Evolutionary conservation across 2,888 invertebrate genomes (phyloP), one percentile per base, ranked within the genome.

Genomic region (Antitype chi): DNA sequence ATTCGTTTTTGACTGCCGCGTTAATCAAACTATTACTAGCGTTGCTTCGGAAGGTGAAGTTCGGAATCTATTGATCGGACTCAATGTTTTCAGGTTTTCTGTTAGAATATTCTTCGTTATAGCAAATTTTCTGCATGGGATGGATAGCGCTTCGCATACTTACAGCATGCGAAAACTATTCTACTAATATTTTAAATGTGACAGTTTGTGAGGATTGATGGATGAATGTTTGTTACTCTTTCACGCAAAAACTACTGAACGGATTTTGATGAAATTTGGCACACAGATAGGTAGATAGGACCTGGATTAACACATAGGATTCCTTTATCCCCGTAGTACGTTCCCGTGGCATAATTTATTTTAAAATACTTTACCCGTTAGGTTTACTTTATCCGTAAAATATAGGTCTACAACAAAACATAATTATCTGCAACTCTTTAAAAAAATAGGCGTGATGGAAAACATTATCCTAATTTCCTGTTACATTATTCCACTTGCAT

Each of bases 1-100:
- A 73, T 91, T 82, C 63, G 74, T 91, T 92, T 92, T 93, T 90
- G 90, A 88, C 70, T 68, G 43, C 78, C 32, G 20, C 3, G 23
- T 59, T 63, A 17, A 38, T 72, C 3, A 66, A 47, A 32, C 6
- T 32, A 47, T n/a, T 20, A 2, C 32, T 43, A 49, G 11, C 11
- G 11, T 43, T 38, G 28, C 25, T 38, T 49, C 25, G 7, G 47
- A 47, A 64, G 25, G 57, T 78, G 57, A 71, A 78, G 55, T 70
- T 55, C 49, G 5, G 2, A n/a, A 63, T 25, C 20, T 7, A 57
- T 52, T 9, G 38, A 55, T 49, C 1, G 23, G 8, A 59, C 49
- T 32, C 9, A 57, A 32, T 32, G 25, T 49, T 52, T 74, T 74
- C 32, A 53, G 25, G 15, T 53, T 62, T 62, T 38, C 15, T 25